Evolutionary conservation across 2,113 vertebrate genomes (phyloP), one percentile per base, ranked within the genome.

Genomic region (Boleophthalmus pectinirostris): DNA sequence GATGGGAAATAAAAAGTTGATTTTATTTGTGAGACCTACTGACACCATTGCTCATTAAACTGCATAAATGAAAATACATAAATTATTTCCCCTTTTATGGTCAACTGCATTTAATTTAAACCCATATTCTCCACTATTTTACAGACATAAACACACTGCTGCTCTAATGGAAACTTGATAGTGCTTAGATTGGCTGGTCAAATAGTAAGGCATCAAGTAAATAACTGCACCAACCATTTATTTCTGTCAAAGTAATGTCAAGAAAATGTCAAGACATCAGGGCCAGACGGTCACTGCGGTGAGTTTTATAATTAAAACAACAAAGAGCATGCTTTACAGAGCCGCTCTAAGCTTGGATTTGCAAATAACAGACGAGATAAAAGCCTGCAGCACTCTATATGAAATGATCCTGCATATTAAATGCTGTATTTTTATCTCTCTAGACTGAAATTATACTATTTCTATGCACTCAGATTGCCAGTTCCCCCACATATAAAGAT

Each of bases 221-320:
- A 64, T 33, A 38, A 38, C 61, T 43, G 3, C 33, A 43, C 29
- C 1, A 33, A 64, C 61, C 20, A 64, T 64, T 38, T 64, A 64
- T 64, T 64, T 64, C 33, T 64, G 16, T 43, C 61, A 64, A 64
- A 64, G 61, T 64, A 64, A 64, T n/a, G 33, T 64, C 61, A 64
- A 7, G 18, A 21, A 43, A 64, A 64, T 64, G 61, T 64, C 61
- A 64, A 18, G 33, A 21, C 33, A 64, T 64, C 29, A 38, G 61
- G 61, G 61, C 33, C 61, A 64, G 61, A 61, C 24, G 15, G 18
- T 20, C 33, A 38, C 33, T 35, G 60, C n/a, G 20, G 45, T 7
- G 24, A n/a, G 25, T 68, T 75, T 68, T 72, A 45, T 23, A 47
- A 68, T 35, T 54, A 35, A 29, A 21, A 60, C 11, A 23, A 21